Percentiles rank a stretch among this genome's conserved stretches.
These are phyloP conservation scores for Marmota monax DNA, from an alignment of 2,113 vertebrate species.

Conservation along the genomic window DNA sequence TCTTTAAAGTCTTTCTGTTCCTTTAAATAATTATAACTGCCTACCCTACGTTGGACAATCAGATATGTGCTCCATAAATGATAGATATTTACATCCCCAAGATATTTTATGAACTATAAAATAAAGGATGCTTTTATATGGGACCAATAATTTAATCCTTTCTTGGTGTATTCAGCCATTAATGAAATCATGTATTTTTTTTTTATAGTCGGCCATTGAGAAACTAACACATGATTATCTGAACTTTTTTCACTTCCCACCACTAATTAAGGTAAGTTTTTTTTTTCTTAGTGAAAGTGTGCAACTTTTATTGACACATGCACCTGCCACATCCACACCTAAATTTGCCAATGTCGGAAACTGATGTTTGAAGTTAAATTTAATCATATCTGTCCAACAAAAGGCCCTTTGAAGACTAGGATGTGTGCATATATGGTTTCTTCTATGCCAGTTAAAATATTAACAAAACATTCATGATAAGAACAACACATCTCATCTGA, in stretches of 20 bases:
- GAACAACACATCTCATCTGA: neutral
- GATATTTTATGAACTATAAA: constrained; percentile 24
- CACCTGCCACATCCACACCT: constrained; percentile 73
- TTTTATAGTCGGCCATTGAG: constrained; percentile 95
- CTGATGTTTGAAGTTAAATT: constrained; percentile 62
- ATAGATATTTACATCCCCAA: constrained; percentile 20
- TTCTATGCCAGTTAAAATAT: constrained; percentile 64
- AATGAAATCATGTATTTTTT: constrained; percentile 73
- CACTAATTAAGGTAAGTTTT: constrained; percentile 93
- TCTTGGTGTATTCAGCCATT: constrained; percentile 61
- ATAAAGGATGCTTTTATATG: constrained; percentile 47
- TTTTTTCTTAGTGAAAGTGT: constrained; percentile 51
- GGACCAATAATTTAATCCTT: neutral
- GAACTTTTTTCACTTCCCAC: constrained; percentile 97
- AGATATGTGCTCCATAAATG: constrained; percentile 5
- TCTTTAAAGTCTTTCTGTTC: constrained; percentile 41
- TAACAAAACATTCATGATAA: constrained; percentile 73
- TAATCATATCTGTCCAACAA: constrained; percentile 66
- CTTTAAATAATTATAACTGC: constrained; percentile 41
- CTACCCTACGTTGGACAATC: neutral
- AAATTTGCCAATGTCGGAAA: constrained; percentile 58
- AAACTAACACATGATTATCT: constrained; percentile 96
- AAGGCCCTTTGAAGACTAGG: constrained; percentile 71
- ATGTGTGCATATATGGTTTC: neutral
- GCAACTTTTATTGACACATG: neutral